These are phyloP conservation scores for Sebastes kiyomatsui DNA, from an alignment of 2,797 vertebrate species.

Conservation along the genomic window DNA sequence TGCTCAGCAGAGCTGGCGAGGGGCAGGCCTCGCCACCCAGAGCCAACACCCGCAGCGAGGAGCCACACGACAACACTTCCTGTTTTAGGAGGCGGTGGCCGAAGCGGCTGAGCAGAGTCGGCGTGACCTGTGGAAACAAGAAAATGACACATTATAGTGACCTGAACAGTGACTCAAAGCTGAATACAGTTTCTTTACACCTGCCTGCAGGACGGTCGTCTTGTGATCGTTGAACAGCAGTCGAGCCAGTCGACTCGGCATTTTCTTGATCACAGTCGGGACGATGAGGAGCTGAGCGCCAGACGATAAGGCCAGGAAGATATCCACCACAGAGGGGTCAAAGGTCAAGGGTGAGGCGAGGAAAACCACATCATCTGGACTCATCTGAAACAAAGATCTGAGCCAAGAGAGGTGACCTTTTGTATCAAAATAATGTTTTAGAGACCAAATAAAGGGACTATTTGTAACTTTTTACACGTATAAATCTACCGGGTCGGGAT, in stretches of 20 bases:
- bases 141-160: neutral
- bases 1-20: slow-evolving; percentile 77
- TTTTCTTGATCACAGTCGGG: slow-evolving; percentile 87
- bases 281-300: slow-evolving; percentile 91
- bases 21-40: slow-evolving; percentile 95
- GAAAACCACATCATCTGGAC: slow-evolving; percentile 87
- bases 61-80: slow-evolving; percentile 82
- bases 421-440: neutral
- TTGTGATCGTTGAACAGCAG: slow-evolving; percentile 86
- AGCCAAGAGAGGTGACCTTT: neutral
- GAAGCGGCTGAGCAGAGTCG: slow-evolving; percentile 90
- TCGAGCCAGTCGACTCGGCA: slow-evolving; percentile 82
- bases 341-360: slow-evolving; percentile 95
- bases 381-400: slow-evolving; percentile 90
- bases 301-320: slow-evolving; percentile 90
- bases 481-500: too few species aligned
- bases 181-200: neutral
- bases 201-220: slow-evolving; percentile 92
- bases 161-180: rapidly evolving
- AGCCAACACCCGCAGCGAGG: slow-evolving; percentile 90
- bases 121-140: slow-evolving; percentile 85
- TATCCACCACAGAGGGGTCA: slow-evolving; percentile 95
- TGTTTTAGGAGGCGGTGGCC: slow-evolving; percentile 81
- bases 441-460: too few species aligned
- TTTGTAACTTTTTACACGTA: too few species aligned